Conservation (phyloP, 2,888 invertebrate genomes). For the Syritta pipiens region DNA sequence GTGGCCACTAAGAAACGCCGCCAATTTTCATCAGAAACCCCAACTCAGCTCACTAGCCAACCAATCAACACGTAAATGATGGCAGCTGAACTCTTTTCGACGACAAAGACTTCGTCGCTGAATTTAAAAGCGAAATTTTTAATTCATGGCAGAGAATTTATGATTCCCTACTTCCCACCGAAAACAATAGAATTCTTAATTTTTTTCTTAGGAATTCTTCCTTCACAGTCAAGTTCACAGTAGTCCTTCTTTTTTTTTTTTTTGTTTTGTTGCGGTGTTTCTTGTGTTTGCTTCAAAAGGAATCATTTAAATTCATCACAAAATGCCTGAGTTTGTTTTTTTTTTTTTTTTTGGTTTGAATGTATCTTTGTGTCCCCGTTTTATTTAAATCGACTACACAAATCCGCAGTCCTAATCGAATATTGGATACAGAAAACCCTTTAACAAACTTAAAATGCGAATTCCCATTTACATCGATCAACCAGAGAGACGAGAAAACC, state of each 20-base stretch:
- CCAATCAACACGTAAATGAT: no score
- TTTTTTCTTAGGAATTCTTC: constrained; percentile 43
- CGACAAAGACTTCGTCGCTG: not conserved
- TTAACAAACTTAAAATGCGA: constrained; percentile 38
- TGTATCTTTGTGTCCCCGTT: constrained; percentile 12
- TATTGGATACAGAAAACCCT: constrained; percentile 30
- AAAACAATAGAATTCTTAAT: constrained; percentile 59
- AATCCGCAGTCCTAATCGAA: constrained; percentile 37
- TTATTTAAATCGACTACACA: constrained; percentile 45
- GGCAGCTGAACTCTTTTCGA: no score
- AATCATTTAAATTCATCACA: constrained; percentile 51
- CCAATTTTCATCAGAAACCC: no score
- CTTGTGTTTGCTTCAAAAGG: constrained; percentile 20
- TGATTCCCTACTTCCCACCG: constrained; percentile 34
- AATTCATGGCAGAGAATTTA: constrained; percentile 38
- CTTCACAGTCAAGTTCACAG: not conserved
- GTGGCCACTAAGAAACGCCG: no score
- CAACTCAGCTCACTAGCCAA: no score
- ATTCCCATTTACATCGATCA: constrained; percentile 55
- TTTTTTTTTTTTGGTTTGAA: not conserved
- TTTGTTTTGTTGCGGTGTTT: constrained; percentile 8
- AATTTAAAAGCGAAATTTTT: constrained; percentile 18
- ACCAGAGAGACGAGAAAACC: not conserved
- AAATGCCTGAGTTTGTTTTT: constrained; percentile 4
- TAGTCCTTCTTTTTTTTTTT: no score